phyloP scores from a whole-genome alignment of 2,797 vertebrate species.

The Oryzias sinensis region DNA sequence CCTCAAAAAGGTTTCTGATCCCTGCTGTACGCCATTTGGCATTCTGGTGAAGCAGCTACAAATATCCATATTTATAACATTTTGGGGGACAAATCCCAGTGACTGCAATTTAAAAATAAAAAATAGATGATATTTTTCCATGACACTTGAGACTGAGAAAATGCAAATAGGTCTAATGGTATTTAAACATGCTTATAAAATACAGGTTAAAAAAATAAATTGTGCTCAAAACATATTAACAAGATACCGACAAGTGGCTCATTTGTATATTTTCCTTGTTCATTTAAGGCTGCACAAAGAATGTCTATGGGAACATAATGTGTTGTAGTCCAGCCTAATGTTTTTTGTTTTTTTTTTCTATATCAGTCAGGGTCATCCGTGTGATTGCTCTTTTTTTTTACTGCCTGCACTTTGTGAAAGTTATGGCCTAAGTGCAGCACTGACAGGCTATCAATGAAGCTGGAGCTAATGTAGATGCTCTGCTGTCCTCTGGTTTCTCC shows the following conservation, averaged over 20 bases:
- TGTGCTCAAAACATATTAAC: no score
- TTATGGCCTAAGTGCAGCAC: slow-evolving; percentile 28
- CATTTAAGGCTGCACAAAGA: slow-evolving; percentile 26
- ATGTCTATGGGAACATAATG: slow-evolving; percentile 28
- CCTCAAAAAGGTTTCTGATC: no score
- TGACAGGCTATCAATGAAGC: slow-evolving; percentile 39
- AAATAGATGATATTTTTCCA: no score
- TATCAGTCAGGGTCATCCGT: slow-evolving; percentile 27
- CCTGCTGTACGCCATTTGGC: no score
- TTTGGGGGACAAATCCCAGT: no score
- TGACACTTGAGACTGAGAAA: no score
- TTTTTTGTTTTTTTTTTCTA: slow-evolving; percentile 23
- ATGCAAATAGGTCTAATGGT: no score
- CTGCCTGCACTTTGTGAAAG: slow-evolving; percentile 34
- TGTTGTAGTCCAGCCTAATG: slow-evolving; percentile 22
- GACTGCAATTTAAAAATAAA: no score
- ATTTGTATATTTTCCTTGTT: slow-evolving; percentile 28
- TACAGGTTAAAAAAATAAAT: no score
- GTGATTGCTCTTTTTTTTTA: slow-evolving; percentile 31
- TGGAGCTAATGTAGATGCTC: slow-evolving; percentile 31
- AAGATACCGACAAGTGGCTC: slow-evolving; percentile 15
- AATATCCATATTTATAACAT: no score
- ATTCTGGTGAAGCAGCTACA: no score
- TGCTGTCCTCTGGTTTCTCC: slow-evolving; percentile 15
- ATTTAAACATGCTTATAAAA: no score